Conservation (phyloP, 2,113 vertebrate genomes). For the Rhizomys pruinosus region DNA sequence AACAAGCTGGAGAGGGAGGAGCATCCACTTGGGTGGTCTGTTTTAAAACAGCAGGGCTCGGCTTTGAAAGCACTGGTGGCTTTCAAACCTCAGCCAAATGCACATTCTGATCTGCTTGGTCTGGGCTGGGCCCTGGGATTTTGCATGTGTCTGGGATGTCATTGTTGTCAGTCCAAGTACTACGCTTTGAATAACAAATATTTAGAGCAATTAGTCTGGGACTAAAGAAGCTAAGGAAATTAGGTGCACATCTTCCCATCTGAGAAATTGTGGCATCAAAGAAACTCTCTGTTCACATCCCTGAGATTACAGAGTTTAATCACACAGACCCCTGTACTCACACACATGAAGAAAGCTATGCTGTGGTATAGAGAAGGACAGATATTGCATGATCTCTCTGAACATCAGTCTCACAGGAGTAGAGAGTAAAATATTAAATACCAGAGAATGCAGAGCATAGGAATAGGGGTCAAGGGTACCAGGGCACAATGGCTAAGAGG, state of each 20-base stretch:
- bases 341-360: background rate
- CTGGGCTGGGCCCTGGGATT: background rate
- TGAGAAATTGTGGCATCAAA: background rate
- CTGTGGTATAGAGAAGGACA: background rate
- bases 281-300: background rate
- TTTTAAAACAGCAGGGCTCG: rapidly evolving
- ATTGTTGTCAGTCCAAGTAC: background rate
- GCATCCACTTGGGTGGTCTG: rapidly evolving
- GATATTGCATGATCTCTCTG: background rate
- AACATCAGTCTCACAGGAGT: background rate
- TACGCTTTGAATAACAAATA: background rate
- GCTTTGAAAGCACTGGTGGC: background rate
- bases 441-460: background rate
- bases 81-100: background rate
- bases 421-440: background rate
- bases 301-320: background rate
- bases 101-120: background rate
- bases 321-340: background rate
- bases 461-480: too few relatives aligned
- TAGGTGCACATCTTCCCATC: background rate
- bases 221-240: background rate
- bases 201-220: background rate
- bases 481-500: background rate
- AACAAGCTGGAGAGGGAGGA: background rate
- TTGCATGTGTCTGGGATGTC: background rate